These are phyloP conservation scores for Pterocles orientalis DNA, from an alignment of 2,113 vertebrate species.

Conservation along the genomic window DNA sequence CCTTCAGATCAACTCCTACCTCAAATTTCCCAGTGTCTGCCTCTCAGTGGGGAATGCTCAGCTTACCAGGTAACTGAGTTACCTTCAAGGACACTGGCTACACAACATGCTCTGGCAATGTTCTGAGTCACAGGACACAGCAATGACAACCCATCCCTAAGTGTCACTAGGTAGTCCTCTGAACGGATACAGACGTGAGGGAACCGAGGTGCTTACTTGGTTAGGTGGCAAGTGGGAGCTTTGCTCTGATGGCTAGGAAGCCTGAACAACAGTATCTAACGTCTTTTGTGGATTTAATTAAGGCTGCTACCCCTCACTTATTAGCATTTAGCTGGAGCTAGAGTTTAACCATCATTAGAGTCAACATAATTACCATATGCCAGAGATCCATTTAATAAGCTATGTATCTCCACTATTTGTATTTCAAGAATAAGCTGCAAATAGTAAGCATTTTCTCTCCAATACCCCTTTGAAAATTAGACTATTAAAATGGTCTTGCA, in stretches of 20 bases:
- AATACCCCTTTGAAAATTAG: not conserved
- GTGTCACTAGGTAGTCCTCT: too few relatives aligned
- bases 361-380: conserved; percentile 2
- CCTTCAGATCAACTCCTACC: not conserved
- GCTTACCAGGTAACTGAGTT: not conserved
- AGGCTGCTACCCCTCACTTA: not conserved
- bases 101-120: not conserved
- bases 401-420: not conserved
- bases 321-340: not conserved
- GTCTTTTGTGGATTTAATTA: not conserved
- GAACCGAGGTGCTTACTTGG: rapidly evolving
- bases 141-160: not conserved
- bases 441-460: not conserved
- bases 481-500: not conserved
- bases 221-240: not conserved
- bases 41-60: rapidly evolving
- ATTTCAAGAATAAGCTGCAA: not conserved
- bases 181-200: not conserved
- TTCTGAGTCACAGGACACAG: rapidly evolving
- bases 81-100: not conserved
- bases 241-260: not conserved
- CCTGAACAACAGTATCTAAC: not conserved
- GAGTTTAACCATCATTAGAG: not conserved
- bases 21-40: not conserved
- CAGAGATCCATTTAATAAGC: not conserved